Conservation (phyloP, 2,797 vertebrate genomes). For the Gambelia wislizenii region DNA sequence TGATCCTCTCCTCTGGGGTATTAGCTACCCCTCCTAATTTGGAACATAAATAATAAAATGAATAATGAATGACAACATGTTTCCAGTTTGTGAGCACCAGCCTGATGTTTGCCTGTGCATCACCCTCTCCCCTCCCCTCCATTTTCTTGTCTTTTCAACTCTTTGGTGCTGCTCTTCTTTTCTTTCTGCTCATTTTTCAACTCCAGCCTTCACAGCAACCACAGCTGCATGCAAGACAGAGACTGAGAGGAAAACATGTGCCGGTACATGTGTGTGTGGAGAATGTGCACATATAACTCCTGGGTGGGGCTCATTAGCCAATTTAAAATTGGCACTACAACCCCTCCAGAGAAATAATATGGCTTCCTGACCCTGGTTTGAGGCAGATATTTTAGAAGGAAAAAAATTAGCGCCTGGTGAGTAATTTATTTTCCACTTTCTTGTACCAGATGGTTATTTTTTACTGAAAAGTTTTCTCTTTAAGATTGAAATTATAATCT, state of each 20-base stretch:
- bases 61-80: not conserved
- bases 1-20: no score
- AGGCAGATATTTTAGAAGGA: not conserved
- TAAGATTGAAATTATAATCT: not conserved
- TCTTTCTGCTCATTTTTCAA: not conserved
- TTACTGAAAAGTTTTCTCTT: not conserved
- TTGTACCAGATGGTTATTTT: not conserved
- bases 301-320: not conserved
- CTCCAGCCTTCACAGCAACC: not conserved
- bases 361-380: not conserved
- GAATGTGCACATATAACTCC: not conserved
- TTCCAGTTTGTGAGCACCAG: not conserved
- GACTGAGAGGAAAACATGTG: not conserved
- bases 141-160: not conserved
- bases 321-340: constrained; percentile 15
- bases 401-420: not conserved
- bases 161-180: not conserved
- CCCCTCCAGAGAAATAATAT: constrained; percentile 2
- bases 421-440: not conserved
- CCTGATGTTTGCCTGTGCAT: not conserved
- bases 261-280: not conserved
- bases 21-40: no score
- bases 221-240: not conserved
- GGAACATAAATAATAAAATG: no score
- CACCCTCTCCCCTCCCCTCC: not conserved